A percentile compares a stretch with the other conserved stretches of the same genome.
Conservation (phyloP, 2,113 vertebrate genomes). For the Sardina pilchardus region DNA sequence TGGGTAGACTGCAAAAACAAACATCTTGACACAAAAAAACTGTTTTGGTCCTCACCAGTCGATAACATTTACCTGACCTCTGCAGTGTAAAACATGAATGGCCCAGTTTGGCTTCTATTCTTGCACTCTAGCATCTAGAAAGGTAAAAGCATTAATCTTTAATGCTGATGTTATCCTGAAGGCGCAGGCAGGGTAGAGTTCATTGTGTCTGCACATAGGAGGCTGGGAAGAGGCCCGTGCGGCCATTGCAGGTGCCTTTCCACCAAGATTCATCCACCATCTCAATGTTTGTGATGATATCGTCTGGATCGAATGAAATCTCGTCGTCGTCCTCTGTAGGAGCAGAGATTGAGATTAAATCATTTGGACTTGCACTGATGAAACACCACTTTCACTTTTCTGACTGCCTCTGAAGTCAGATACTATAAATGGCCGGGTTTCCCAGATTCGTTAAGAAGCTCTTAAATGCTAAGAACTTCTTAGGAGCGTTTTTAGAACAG, state of each 20-base stretch:
- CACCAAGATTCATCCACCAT: conserved; percentile 96
- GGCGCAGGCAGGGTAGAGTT: conserved; percentile 81
- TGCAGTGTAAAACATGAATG: background rate
- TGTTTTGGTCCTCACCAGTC: background rate
- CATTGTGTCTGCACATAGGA: conserved; percentile 79
- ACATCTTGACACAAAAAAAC: background rate
- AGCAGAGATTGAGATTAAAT: background rate
- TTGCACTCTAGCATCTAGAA: no score
- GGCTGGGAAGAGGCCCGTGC: conserved; percentile 85
- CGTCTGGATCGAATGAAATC: conserved; percentile 87
- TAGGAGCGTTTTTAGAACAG: no score
- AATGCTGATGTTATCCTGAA: conserved; percentile 63
- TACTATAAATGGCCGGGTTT: no score
- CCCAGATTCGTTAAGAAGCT: no score
- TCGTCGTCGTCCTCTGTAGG: conserved; percentile 86
- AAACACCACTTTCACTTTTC: no score
- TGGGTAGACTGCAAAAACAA: background rate
- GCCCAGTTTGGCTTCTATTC: no score
- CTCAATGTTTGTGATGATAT: conserved; percentile 87
- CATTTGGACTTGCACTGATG: no score
- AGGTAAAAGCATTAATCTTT: no score
- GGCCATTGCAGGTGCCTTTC: conserved; percentile 80
- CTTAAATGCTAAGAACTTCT: no score
- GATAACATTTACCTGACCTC: no score
- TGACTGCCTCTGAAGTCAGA: no score